Evolutionary conservation across 30 jellyfish, hydroid and myxozoan genomes (phyloP).

Genomic region (Turritopsis dohrnii): DNA sequence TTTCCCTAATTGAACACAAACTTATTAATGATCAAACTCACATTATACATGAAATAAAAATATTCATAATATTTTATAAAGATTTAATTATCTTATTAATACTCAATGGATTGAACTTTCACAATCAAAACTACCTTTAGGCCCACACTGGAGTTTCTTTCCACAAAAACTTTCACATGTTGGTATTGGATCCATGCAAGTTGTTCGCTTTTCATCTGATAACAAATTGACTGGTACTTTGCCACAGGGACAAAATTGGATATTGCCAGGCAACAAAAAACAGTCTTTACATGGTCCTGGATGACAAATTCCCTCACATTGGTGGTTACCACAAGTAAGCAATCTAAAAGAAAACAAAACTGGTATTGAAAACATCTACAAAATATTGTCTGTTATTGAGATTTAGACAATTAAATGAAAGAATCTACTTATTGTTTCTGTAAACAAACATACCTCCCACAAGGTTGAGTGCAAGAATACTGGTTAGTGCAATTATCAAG

Average conservation of each 20-base stretch:
- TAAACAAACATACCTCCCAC: slow-evolving; percentile 51
- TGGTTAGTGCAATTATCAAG: slow-evolving; percentile 15
- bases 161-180: slow-evolving; percentile 85
- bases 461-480: slow-evolving; percentile 46
- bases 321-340: slow-evolving; percentile 64
- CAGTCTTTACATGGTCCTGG: slow-evolving; percentile 69
- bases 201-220: slow-evolving; percentile 42
- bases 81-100: too few species aligned
- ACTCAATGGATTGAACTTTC: not conserved
- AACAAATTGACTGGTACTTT: slow-evolving; percentile 48
- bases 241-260: slow-evolving; percentile 75
- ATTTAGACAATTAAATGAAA: not conserved
- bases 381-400: not conserved
- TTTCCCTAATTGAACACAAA: too few species aligned
- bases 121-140: slow-evolving; percentile 63
- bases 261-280: slow-evolving; percentile 50
- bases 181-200: slow-evolving; percentile 84
- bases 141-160: slow-evolving; percentile 77
- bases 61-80: too few species aligned
- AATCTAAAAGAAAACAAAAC: slow-evolving; percentile 19
- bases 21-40: too few species aligned
- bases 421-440: not conserved
- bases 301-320: slow-evolving; percentile 63
- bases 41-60: too few species aligned
- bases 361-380: not conserved